Evolutionary conservation across 2,113 vertebrate species (phyloP).

Genomic region (Nerophis ophidion): DNA sequence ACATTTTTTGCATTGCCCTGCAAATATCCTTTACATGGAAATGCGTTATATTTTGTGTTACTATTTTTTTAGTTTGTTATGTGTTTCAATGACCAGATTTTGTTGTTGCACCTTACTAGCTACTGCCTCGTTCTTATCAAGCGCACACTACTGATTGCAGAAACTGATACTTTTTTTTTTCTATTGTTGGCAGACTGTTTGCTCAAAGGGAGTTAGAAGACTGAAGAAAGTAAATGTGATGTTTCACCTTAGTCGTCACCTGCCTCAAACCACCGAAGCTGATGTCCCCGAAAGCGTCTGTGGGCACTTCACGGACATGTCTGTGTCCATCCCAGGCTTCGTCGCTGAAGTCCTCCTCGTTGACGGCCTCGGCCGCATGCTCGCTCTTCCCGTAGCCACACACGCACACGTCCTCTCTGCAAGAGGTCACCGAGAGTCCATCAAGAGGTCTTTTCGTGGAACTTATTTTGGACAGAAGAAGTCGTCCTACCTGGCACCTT

Average conservation of each 20-base stretch:
- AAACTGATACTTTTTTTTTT: no score
- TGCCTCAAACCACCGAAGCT: conserved; percentile 77
- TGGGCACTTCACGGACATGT: conserved; percentile 78
- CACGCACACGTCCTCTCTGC: conserved; percentile 73
- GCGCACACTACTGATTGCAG: no score
- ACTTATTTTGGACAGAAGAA: background rate
- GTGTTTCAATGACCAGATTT: background rate
- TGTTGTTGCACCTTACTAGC: background rate
- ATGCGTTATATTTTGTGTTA: no score
- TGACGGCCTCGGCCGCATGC: conserved; percentile 76
- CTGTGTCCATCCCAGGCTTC: conserved; percentile 74
- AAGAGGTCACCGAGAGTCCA: background rate
- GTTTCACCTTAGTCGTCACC: conserved; percentile 76
- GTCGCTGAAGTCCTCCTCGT: conserved; percentile 64
- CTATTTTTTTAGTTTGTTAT: background rate
- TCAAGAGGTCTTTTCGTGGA: conserved; percentile 8
- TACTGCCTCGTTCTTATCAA: background rate
- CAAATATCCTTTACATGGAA: no score
- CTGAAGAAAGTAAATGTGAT: no score
- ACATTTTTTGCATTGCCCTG: no score
- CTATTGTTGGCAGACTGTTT: no score
- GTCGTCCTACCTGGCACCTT: conserved; percentile 60
- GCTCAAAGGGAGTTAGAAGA: no score
- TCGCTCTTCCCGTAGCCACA: conserved; percentile 78
- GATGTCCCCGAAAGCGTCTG: conserved; percentile 89